Evolutionary conservation across 2,113 vertebrate species (phyloP).

Genomic region (Rhea americana): DNA sequence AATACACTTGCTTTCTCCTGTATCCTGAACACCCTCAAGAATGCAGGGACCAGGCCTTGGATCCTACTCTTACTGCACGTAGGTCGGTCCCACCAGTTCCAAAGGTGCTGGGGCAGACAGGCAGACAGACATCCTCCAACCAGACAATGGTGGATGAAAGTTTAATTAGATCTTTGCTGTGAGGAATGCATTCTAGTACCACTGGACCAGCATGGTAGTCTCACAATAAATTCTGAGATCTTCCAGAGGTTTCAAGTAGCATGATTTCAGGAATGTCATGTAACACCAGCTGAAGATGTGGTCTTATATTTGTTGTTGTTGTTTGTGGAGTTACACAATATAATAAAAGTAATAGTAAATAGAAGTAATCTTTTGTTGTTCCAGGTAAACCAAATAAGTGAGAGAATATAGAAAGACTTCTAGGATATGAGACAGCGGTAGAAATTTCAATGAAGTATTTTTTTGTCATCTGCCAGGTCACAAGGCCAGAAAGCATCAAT

Average conservation of each 20-base stretch:
- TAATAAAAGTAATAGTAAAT: not conserved
- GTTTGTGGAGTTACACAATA: not conserved
- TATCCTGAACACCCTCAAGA: not conserved
- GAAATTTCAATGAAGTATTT: not conserved
- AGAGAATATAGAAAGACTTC: not conserved
- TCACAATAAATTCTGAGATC: not conserved
- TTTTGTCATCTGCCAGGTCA: not conserved
- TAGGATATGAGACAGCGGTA: not conserved
- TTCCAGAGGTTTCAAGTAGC: not conserved
- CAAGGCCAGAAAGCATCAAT: not conserved
- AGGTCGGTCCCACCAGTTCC: not conserved
- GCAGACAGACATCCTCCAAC: not conserved
- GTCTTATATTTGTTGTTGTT: not conserved
- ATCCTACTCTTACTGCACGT: rapidly evolving
- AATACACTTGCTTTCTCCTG: not conserved
- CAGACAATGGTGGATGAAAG: not conserved
- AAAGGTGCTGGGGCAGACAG: not conserved
- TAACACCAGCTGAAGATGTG: not conserved
- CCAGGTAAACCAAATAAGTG: not conserved
- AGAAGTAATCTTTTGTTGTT: not conserved
- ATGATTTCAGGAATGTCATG: not conserved
- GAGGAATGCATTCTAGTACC: not conserved
- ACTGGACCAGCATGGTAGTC: not conserved
- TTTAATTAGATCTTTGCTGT: not conserved
- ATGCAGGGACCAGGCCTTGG: not conserved